Evolutionary conservation across 2,888 invertebrate genomes (phyloP).

Genomic region (Steinernema hermaphroditum): DNA sequence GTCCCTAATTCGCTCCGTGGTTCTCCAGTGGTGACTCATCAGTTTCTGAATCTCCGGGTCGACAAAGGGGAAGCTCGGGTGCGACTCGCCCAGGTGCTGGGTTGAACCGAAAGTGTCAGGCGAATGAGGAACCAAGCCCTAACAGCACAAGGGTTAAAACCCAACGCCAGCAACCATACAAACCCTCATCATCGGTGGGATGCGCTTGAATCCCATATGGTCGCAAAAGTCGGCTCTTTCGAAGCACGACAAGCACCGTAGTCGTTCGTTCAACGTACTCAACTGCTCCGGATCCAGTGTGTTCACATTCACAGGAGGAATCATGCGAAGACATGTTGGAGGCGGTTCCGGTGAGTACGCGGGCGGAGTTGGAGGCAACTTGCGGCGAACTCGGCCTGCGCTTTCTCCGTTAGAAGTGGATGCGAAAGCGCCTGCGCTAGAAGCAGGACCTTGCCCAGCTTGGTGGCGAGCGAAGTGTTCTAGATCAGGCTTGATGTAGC

Average conservation of each 20-base stretch:
- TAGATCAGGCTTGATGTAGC: background rate
- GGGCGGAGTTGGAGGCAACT: conserved; percentile 12
- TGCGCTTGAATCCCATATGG: conserved; percentile 6
- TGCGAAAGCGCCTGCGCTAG: background rate
- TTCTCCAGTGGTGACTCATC: conserved; percentile 18
- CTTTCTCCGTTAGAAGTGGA: background rate
- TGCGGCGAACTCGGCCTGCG: background rate
- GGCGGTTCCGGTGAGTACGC: background rate
- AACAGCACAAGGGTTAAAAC: background rate
- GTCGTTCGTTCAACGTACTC: background rate
- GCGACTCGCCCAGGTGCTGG: background rate
- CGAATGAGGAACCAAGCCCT: background rate
- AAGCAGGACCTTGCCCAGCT: no score
- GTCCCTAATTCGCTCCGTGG: conserved; percentile 8
- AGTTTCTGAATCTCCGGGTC: conserved; percentile 5
- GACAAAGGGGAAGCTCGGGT: background rate
- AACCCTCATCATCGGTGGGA: conserved; percentile 14
- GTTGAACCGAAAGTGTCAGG: background rate
- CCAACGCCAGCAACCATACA: background rate
- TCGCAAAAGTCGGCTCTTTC: background rate
- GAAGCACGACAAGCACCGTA: background rate
- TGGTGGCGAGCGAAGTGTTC: background rate
- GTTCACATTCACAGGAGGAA: background rate
- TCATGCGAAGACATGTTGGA: background rate
- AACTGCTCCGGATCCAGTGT: background rate